Base-by-base conservation (phyloP, 2,888 invertebrate genomes). In the Cacoxenus indagator region DNA sequence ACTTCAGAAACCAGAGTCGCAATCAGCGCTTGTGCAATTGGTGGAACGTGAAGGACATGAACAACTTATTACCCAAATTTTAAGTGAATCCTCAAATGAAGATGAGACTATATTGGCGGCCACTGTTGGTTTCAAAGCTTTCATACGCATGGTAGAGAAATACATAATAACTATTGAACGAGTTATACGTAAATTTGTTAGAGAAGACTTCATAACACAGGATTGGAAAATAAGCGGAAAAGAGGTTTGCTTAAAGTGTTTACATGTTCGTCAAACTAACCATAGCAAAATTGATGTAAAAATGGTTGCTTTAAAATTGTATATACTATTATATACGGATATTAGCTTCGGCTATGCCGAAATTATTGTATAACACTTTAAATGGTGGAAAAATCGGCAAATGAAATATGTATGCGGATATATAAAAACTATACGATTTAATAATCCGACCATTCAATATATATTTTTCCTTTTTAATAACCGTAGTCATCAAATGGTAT, bases 1-100 rank as follows among this genome's bases (percentile, higher is more conserved):
- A 14, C 86, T 96, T 67, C 91, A 92, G 82, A 92, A 93, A 14
- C 95, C 95, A 0, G 93, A 94, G 83, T 94, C 95, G 0, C 96
- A 96, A 87, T 94, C 94, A 31, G 95, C 96, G 9, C 88, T 96
- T 81, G 95, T 96, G 8, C 93, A 94, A 78, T 90, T 96, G 64
- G 95, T 96, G 0, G 96, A 96, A 87, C 90, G 95, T 29, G 92
- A 94, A 86, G 95, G 96, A 0, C 92, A 95, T 78, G 94, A 94
- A 0, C 91, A 94, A 0, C 88, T 96, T 26, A 95, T 96, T 69
- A 92, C 94, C 0, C 93, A 95, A 87, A 93, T 95, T 64, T 89
- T 95, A 64, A 93, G 94, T 0, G 94, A 95, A 88, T 95, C 95
- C 85, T 93, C 93, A 0, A 90, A 93, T 1, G 91, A 93, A 65